These are phyloP conservation scores for Hartigia nigra DNA, from an alignment of 2,888 invertebrate species.

Conservation along the genomic window DNA sequence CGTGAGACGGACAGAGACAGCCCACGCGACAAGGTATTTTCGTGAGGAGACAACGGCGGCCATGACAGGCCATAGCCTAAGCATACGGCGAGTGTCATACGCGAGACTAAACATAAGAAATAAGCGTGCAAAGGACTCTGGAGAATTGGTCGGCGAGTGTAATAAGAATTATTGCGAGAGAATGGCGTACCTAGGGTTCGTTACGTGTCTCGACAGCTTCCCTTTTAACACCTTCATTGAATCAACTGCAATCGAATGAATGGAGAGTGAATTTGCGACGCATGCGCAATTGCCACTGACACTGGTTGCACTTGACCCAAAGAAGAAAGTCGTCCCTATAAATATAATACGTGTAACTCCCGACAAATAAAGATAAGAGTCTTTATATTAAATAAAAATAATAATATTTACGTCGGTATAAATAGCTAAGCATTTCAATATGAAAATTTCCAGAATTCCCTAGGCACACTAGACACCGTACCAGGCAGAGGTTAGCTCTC, in stretches of 20 bases:
- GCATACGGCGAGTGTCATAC: neutral
- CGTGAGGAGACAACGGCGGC: neutral
- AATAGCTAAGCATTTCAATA: neutral
- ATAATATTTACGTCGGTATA: neutral
- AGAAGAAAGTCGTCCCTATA: neutral
- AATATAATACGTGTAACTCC: neutral
- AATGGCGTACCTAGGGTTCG: slow-evolving; percentile 1
- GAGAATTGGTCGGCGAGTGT: neutral
- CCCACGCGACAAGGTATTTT: neutral
- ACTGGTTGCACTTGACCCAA: neutral
- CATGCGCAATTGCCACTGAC: neutral
- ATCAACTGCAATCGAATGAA: slow-evolving; percentile 42
- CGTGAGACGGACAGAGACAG: slow-evolving; percentile 1
- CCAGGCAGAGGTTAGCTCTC: neutral
- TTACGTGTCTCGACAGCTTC: slow-evolving; percentile 42
- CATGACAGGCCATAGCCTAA: neutral
- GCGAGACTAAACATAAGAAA: neutral
- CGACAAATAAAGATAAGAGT: neutral
- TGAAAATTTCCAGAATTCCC: neutral
- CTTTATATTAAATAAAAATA: neutral
- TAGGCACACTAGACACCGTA: neutral
- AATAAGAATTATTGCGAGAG: neutral
- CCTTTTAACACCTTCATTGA: slow-evolving; percentile 38
- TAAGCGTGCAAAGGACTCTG: neutral
- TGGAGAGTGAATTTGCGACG: slow-evolving; percentile 13